Evolutionary conservation across 2,888 invertebrate genomes (phyloP), one percentile per base, ranked within the genome.

Genomic region (Argyresthia albistria): DNA sequence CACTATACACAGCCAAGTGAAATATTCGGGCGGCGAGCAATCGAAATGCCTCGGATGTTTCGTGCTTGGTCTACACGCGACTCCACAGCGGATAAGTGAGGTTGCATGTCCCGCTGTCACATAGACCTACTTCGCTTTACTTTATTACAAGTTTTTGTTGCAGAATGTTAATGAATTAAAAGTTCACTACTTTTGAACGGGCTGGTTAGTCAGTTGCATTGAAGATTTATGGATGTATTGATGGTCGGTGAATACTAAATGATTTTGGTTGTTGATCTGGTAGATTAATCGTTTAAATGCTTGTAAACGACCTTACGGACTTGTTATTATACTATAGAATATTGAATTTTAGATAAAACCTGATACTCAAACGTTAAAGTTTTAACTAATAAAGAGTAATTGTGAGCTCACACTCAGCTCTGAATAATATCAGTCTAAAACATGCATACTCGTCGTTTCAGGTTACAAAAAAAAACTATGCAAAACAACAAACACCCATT

Each of bases 61-160:
- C 54, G 57, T 45, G 53, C 53, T 10, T 51, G 36, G 42, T 56
- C 53, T 60, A 76, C 77, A 72, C 60, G 64, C 63, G 67, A 70
- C 77, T 77, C 75, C 65, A 59, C 76, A 75, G 76, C 79, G 73
- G 68, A 69, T 81, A 84, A 86, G 84, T 83, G 76, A 79, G 79
- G 70, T 81, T 83, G 75, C 84, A 65, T 84, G 86, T 84, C 70
- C 58, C 61, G 67, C 70, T 77, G 80, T 78, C 84, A 71, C 70
- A 77, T 74, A 72, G 71, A 65, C 62, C 73, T 25, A 25, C 39
- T 39, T 9, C 39, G 9, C 39, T 39, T 35, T 74, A 76, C 74
- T 84, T 84, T 83, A 83, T 77, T 65, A 51, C 71, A 64, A 65
- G 72, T 70, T 79, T 79, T 73, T 70, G 70, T 72, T 59, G 62